Percentiles rank a stretch among this genome's conserved stretches.
These are phyloP conservation scores for Calephelis virginiensis DNA, from an alignment of 1,140 invertebrate genomes.

Conservation along the genomic window DNA sequence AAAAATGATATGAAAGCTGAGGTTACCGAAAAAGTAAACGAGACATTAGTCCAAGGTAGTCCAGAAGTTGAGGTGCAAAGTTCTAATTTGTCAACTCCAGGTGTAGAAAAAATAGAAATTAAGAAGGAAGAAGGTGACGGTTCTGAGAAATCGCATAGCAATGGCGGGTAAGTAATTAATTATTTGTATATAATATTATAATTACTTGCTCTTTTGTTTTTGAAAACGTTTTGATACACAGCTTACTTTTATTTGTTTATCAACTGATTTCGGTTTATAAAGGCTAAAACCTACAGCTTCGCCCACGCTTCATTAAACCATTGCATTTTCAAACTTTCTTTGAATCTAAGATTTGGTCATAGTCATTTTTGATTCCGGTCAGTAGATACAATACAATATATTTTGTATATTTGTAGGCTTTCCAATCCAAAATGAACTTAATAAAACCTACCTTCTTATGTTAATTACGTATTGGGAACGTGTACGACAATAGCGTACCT, in stretches of 20 bases:
- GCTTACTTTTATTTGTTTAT: background rate
- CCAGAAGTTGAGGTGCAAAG: conserved; percentile 73
- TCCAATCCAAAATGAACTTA: too few relatives aligned
- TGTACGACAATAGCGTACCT: too few relatives aligned
- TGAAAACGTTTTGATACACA: background rate
- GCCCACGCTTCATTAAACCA: too few relatives aligned
- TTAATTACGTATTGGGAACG: too few relatives aligned
- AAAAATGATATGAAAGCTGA: conserved; percentile 33
- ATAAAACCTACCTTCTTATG: too few relatives aligned
- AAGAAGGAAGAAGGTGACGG: conserved; percentile 52
- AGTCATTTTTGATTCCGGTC: too few relatives aligned
- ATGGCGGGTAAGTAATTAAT: conserved; percentile 62
- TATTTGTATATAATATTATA: background rate
- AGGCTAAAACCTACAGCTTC: too few relatives aligned
- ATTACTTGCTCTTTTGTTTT: background rate
- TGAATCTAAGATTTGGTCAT: too few relatives aligned
- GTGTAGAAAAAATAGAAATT: conserved; percentile 46
- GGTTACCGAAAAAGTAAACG: conserved; percentile 56
- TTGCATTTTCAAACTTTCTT: too few relatives aligned
- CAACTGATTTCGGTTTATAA: too few relatives aligned
- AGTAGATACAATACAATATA: too few relatives aligned
- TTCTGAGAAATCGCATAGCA: conserved; percentile 66
- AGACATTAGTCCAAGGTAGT: conserved; percentile 67
- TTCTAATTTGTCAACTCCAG: conserved; percentile 68
- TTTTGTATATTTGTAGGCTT: too few relatives aligned